Base-by-base conservation (phyloP, 2,888 invertebrate genomes). In the Heliconius aoede region DNA sequence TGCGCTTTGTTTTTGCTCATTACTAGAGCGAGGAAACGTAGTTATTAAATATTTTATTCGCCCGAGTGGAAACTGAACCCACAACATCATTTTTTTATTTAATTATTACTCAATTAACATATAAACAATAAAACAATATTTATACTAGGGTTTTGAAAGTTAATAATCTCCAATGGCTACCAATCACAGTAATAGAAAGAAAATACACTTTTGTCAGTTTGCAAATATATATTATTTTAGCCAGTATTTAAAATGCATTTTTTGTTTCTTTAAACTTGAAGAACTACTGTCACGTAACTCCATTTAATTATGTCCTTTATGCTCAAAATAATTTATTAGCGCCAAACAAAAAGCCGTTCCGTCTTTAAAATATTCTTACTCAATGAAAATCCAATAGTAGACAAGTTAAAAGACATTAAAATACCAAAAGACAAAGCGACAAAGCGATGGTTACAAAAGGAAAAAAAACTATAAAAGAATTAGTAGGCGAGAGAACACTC, bases 401-500 rank as follows among this genome's bases (percentile, higher is more conserved):
- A 77, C 75, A 77, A 78, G 55, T 73, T 68, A 71, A 71, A 67
- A 62, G 51, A 61, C 79, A 78, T 79, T 79, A 78, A 78, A 76
- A 79, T 78, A 79, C 76, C 78, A 61, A 78, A 74, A 60, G 58
- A 80, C 80, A 79, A 82, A 83, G 78, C 79, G 77, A 81, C 80
- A 80, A n/a, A n/a, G n/a, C n/a, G n/a, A 84, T 76, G 78, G 82
- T 83, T 81, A 81, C 82, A 83, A 81, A 85, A 83, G 85, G 84
- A 85, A 88, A 46, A 85, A 88, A 87, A 86, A 86, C 83, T 83
- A 65, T 65, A 77, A 83, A 85, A 86, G 86, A 87, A 90, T 87
- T 89, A 89, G 89, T 87, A 86, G 87, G 83, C 85, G 84, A 88
- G 85, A 86, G 86, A 85, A 86, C 85, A 87, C 85, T 85, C 85